Percentiles rank a stretch among this genome's conserved stretches.
Evolutionary conservation across 2,797 vertebrate species (phyloP).

Genomic region (Botia almorhae): DNA sequence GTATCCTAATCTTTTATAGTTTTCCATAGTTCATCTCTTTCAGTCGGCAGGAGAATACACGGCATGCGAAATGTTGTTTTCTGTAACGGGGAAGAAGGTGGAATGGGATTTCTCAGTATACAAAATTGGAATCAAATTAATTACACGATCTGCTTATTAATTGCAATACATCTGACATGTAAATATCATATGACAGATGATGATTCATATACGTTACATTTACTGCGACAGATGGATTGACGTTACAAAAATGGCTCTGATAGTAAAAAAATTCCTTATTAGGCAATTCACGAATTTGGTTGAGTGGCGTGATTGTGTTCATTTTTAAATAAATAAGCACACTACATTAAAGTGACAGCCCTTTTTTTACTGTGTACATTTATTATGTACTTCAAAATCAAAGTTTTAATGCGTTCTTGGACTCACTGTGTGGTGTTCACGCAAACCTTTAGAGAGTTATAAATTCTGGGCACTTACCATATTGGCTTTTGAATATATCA

Average conservation of each 20-base stretch:
- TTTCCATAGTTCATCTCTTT: conserved; percentile 41
- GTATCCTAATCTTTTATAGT: conserved; percentile 44
- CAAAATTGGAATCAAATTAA: not conserved
- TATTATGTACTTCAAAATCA: conserved; percentile 46
- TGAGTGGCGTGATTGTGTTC: no score
- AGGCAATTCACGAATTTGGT: no score
- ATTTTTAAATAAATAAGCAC: no score
- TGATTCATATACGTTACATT: no score
- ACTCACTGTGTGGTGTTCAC: not conserved
- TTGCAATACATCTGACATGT: no score
- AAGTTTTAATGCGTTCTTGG: conserved; percentile 6
- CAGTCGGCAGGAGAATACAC: not conserved
- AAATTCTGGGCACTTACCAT: conserved; percentile 16
- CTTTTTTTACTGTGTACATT: not conserved
- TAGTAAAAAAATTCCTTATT: no score
- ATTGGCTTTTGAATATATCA: conserved; percentile 16
- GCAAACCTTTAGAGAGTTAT: conserved; percentile 9
- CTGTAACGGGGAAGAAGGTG: conserved; percentile 21
- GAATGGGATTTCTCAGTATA: conserved; percentile 25
- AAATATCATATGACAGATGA: no score
- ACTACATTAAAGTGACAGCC: no score
- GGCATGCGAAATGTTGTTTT: conserved; percentile 9
- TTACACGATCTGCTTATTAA: not conserved
- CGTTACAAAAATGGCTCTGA: no score
- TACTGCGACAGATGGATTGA: no score